Base-by-base conservation (phyloP, 2,113 vertebrate species). In the Chaenogobius annularis region DNA sequence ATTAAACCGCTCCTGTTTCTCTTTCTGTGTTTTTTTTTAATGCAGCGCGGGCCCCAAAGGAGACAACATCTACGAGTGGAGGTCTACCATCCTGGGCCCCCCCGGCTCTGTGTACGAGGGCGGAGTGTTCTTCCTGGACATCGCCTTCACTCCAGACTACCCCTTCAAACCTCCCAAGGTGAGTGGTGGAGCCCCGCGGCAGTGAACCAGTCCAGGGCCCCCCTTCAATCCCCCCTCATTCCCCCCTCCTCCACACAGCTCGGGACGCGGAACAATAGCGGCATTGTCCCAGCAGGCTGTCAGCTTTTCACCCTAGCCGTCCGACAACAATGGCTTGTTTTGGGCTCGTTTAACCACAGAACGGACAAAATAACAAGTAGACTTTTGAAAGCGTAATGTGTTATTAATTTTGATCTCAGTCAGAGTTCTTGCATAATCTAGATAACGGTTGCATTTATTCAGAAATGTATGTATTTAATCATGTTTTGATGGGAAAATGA, bases 161-260 rank as follows among this genome's bases (percentile, higher is more conserved):
- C 97, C 97, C 85, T 98, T 98, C 92, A 98, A 98, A 87, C 97
- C 97, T 88, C 97, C 97, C 92, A 98, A 98, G 96, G 96, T 98
- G 93, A 94, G 93, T 31, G 26, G 26, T 31, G 26, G 26, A 31
- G 26, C 26, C 26, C 26, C 26, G 26, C 4, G 26, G 26, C 26
- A 20, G 22, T 23, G 48, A 73, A 56, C n/a, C 66, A 13, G 43
- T 62, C 56, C 59, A 20, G 7, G 23, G n/a, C n/a, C 54, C 10
- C 54, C 26, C 26, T 31, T 31, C 26, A 5, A 50, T 3, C 54
- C 54, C 20, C 54, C 22, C 22, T 13, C 20, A 11, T 13, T 9
- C 48, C 20, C 17, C 47, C 71, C 26, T 44, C 9, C 1, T 55
- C 12, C 64, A 14, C 40, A 23, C 67, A 12, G 7, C 66, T 63